Base-by-base conservation (phyloP, 2,888 invertebrate species). In the Tipula lateralis region DNA sequence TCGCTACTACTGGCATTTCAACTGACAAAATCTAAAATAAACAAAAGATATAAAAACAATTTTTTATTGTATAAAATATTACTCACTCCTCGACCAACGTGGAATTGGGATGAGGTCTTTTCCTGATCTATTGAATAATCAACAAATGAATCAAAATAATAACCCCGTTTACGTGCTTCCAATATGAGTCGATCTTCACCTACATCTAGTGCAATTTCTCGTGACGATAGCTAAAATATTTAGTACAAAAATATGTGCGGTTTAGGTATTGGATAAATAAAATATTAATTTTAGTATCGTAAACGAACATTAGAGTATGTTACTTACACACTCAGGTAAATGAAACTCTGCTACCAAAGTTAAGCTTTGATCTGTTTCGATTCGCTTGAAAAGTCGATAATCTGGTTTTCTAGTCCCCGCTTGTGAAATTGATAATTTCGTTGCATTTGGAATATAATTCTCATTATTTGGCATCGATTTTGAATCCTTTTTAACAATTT, bases 171-270 rank as follows among this genome's bases (percentile, higher is more conserved):
- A 85, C 91, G 91, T 0, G 92, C 93, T 87, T 94, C 94, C 66
- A 96, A 88, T 12, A 95, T 90, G 85, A 96, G 91, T 85, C 96
- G 92, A 89, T 96, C 95, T 88, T 94, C 94, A n/a, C 95, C 94
- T 30, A 95, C 90, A 89, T 95, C 93, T 85, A 96, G 88, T 82
- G 91, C 91, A 50, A 95, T 88, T 88, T 95, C 94, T 87, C 92
- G 92, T 0, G 92, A 88, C 84, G 93, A 92, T 85, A 92, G 89
- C 94, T 94, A 87, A 84, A 86, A 86, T 19, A 32, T 36, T 6
- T 84, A 84, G 82, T 66, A 24, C 39, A 29, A 24, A n/a, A 29
- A 44, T 4, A 50, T n/a, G 24, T 13, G 3, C 29, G 19, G 24
- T 81, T 81, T 83, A 30, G 29, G 9, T 30, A 30, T 83, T 32